Evolutionary conservation across 2,888 invertebrate species (phyloP).

Genomic region (Amphipoea lucens): DNA sequence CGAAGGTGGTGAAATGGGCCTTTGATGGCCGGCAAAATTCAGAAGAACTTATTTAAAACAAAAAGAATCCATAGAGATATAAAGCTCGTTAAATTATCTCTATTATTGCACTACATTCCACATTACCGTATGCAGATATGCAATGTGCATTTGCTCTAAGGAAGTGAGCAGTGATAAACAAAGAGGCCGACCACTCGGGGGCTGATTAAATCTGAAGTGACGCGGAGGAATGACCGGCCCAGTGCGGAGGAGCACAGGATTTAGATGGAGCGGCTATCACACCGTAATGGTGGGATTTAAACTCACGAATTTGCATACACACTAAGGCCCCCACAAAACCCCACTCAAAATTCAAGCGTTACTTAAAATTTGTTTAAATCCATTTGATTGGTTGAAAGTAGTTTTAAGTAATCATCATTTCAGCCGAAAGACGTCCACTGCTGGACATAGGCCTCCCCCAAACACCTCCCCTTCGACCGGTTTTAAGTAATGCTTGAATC

Average conservation of each 20-base stretch:
- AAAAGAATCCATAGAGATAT: neutral
- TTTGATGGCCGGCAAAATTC: too few relatives aligned
- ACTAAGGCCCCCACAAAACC: neutral
- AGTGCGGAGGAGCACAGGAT: constrained; percentile 69
- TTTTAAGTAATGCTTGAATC: neutral
- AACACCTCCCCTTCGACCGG: too few relatives aligned
- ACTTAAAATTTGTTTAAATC: neutral
- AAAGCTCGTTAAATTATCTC: neutral
- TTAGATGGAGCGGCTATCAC: constrained; percentile 51
- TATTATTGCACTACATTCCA: neutral
- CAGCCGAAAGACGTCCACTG: too few relatives aligned
- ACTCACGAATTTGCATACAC: too few relatives aligned
- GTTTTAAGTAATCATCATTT: neutral
- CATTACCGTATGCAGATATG: constrained; percentile 6
- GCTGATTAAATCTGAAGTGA: constrained; percentile 85
- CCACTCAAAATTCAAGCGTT: neutral
- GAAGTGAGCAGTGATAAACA: constrained; percentile 60
- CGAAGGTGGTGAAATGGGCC: neutral
- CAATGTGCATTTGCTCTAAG: constrained; percentile 47
- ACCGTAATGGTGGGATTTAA: constrained; percentile 34
- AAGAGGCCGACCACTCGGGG: constrained; percentile 63
- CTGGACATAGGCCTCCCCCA: too few relatives aligned
- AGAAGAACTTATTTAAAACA: neutral
- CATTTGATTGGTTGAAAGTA: neutral
- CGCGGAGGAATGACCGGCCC: constrained; percentile 81